These are phyloP conservation scores for Scomber colias DNA, from an alignment of 2,113 vertebrate genomes.

Conservation along the genomic window DNA sequence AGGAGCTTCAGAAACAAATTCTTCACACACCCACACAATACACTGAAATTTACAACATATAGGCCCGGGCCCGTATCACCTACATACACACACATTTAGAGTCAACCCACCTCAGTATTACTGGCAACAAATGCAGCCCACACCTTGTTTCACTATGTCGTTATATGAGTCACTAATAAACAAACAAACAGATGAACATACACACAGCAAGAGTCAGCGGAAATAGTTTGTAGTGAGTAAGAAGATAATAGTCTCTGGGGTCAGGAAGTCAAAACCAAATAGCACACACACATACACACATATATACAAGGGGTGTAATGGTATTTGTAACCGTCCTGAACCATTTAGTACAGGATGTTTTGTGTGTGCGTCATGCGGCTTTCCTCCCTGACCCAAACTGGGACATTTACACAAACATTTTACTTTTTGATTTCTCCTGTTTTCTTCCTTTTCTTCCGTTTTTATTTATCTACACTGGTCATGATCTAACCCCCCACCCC, in stretches of 20 bases:
- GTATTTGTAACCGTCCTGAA: too few relatives aligned
- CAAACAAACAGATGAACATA: conserved; percentile 46
- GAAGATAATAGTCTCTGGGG: conserved; percentile 25
- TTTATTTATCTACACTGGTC: conserved; percentile 11
- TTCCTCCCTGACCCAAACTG: neutral
- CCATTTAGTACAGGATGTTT: too few relatives aligned
- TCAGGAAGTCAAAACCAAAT: conserved; percentile 27
- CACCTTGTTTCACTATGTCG: conserved; percentile 30
- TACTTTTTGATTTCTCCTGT: conserved; percentile 9
- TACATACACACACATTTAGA: conserved; percentile 26
- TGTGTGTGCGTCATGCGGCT: too few relatives aligned
- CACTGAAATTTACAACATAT: conserved; percentile 39
- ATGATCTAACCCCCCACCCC: neutral
- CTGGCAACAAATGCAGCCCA: conserved; percentile 10
- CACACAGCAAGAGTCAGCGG: conserved; percentile 34
- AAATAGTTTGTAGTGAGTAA: conserved; percentile 52
- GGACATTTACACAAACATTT: conserved; percentile 1
- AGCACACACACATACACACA: conserved; percentile 29
- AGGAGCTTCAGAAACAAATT: conserved; percentile 33
- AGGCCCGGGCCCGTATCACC: neutral
- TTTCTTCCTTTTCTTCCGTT: neutral
- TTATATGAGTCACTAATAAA: conserved; percentile 50
- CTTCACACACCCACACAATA: conserved; percentile 44
- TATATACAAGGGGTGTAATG: too few relatives aligned
- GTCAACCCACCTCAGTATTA: conserved; percentile 22